These are phyloP conservation scores for Todiramphus chloris DNA, from an alignment of 2,113 vertebrate species.

Conservation along the genomic window DNA sequence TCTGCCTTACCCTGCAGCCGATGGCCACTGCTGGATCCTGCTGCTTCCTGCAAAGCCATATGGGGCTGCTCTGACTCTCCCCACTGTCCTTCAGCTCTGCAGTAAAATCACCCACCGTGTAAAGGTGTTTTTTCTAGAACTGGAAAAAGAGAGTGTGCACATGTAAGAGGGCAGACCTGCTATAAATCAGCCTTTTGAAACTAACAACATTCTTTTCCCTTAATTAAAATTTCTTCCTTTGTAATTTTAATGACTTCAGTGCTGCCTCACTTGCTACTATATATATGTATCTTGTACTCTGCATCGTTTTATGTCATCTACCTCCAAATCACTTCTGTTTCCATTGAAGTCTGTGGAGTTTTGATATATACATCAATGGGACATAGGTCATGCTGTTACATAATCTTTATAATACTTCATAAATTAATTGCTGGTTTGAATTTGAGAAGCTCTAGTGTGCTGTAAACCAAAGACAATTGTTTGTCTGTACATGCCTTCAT, in stretches of 20 bases:
- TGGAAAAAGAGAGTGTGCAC: neutral
- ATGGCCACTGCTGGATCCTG: fast-evolving
- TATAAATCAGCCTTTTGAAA: neutral
- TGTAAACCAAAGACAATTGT: neutral
- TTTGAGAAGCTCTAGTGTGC: neutral
- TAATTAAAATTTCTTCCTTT: neutral
- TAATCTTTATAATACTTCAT: neutral
- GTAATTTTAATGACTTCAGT: neutral
- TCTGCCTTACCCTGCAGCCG: neutral
- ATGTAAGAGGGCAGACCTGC: neutral
- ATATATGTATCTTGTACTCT: neutral
- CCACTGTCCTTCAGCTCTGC: neutral
- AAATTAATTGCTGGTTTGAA: neutral
- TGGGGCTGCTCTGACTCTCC: neutral
- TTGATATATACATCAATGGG: neutral
- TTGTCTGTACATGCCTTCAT: neutral
- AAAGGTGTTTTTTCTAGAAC: neutral
- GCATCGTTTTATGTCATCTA: neutral
- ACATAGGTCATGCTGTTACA: neutral
- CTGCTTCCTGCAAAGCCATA: neutral
- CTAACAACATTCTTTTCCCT: neutral
- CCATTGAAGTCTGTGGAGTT: neutral
- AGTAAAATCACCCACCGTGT: fast-evolving
- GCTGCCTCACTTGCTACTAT: neutral
- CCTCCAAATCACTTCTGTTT: neutral